Conservation (phyloP, 2,797 vertebrate genomes). For the Poliocrania exsul region DNA sequence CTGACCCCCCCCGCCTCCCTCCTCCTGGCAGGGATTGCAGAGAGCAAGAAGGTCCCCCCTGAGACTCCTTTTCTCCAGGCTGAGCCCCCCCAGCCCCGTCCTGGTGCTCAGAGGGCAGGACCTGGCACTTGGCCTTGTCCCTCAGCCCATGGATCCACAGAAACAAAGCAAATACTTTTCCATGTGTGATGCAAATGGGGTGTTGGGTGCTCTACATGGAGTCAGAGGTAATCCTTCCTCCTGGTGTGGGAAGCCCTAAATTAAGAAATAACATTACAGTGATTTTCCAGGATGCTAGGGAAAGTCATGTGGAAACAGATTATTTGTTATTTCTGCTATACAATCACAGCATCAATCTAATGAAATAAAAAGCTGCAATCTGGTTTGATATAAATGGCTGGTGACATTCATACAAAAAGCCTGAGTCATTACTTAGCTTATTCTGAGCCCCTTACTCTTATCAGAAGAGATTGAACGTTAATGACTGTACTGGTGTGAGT, state of each 20-base stretch:
- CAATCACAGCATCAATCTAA: slow-evolving; percentile 17
- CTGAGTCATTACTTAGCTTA: slow-evolving; percentile 2
- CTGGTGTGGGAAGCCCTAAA: slow-evolving; percentile 6
- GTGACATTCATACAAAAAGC: slow-evolving; percentile 26
- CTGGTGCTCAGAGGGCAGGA: not conserved
- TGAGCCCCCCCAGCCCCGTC: not conserved
- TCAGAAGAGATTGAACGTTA: not conserved
- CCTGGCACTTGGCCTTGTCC: not conserved
- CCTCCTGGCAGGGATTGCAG: not conserved
- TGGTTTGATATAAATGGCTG: slow-evolving; percentile 4
- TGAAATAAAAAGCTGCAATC: not conserved
- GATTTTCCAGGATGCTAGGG: slow-evolving; percentile 32
- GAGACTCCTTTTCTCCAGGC: not conserved
- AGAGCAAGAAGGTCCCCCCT: not conserved
- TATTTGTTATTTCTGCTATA: slow-evolving; percentile 22
- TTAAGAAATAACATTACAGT: slow-evolving; percentile 24
- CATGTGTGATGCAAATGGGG: not conserved
- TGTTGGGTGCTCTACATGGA: not conserved
- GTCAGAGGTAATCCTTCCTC: not conserved
- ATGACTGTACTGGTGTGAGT: slow-evolving; percentile 19
- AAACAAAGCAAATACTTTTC: not conserved
- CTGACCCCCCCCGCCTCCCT: rapidly evolving
- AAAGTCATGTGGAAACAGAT: slow-evolving; percentile 4
- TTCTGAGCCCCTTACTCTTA: not conserved
- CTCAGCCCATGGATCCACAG: rapidly evolving